Base-by-base conservation (phyloP, 2,797 vertebrate species). In the Aulostomus chinensis region DNA sequence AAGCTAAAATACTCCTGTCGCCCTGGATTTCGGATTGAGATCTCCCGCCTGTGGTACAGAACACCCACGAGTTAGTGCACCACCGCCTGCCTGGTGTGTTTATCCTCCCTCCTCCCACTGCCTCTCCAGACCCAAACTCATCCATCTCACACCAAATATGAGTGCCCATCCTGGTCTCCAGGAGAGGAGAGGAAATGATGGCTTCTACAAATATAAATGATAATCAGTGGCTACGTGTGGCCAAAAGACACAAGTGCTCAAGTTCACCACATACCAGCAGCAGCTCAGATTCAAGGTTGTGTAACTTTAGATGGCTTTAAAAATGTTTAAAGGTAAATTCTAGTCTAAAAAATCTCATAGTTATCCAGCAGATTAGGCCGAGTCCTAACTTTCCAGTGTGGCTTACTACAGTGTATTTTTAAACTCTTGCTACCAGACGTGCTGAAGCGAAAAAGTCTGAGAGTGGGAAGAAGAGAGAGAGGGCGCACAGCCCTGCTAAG, bases 161-260 rank as follows among this genome's bases (percentile, higher is more conserved):
- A 73, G 67, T 67, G 66, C 58, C 79, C 63, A 56, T 73, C 56
- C 41, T 65, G 68, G 72, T 51, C 74, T 17, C 53, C 68, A 69
- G 73, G 61, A 77, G 72, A 83, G 71, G 59, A 87, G 71, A 84
- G 75, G 59, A 88, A 89, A 88, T 80, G 65, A 86, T 77, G 80
- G 82, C 81, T 86, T 87, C 80, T 78, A 80, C 82, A 91, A 90
- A 91, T 86, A 89, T 79, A 89, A 90, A 87, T 80, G 67, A 83
- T 88, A 89, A 90, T 90, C 82, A 88, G 80, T 1, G 72, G 64
- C 78, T 83, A 20, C 5, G 50, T 35, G 51, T 64, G 54, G 86
- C 88, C 86, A 90, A 91, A 57, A 88, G 66, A 89, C 80, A 89
- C 84, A 86, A 64, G 38, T 1, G 20, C 48, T 42, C 6, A 14